These are phyloP conservation scores for Eupsilia transversa DNA, from an alignment of 2,888 invertebrate species.

Conservation along the genomic window DNA sequence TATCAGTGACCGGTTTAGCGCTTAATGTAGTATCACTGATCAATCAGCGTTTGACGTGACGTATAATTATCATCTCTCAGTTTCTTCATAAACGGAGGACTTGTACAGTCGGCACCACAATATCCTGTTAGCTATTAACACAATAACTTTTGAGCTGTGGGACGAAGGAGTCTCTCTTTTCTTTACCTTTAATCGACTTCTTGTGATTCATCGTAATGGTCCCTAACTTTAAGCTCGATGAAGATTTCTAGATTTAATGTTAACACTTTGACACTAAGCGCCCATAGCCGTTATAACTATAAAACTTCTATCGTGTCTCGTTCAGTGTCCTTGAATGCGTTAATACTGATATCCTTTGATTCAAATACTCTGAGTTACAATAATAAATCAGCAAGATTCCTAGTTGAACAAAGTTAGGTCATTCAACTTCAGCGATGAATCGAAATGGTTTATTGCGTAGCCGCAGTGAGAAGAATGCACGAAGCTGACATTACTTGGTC, in stretches of 20 bases:
- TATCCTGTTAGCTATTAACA: constrained; percentile 12
- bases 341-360: not conserved
- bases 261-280: not conserved
- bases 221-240: not conserved
- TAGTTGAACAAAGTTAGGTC: not conserved
- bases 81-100: constrained; percentile 73
- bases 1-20: constrained; percentile 75
- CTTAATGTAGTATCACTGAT: constrained; percentile 82
- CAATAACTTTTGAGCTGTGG: not conserved
- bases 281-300: too few relatives aligned
- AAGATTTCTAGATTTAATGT: not conserved
- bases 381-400: not conserved
- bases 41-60: constrained; percentile 83
- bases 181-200: not conserved
- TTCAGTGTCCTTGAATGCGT: too few relatives aligned
- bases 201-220: not conserved
- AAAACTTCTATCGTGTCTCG: too few relatives aligned
- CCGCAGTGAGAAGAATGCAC: not conserved
- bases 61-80: constrained; percentile 82
- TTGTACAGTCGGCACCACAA: constrained; percentile 62
- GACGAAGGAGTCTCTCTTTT: not conserved
- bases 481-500: not conserved
- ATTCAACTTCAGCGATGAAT: not conserved
- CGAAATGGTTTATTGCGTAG: not conserved
- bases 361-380: not conserved